Evolutionary conservation across 2,113 vertebrate genomes (phyloP), one percentile per base, ranked within the genome.

Genomic region (Sialia sialis): DNA sequence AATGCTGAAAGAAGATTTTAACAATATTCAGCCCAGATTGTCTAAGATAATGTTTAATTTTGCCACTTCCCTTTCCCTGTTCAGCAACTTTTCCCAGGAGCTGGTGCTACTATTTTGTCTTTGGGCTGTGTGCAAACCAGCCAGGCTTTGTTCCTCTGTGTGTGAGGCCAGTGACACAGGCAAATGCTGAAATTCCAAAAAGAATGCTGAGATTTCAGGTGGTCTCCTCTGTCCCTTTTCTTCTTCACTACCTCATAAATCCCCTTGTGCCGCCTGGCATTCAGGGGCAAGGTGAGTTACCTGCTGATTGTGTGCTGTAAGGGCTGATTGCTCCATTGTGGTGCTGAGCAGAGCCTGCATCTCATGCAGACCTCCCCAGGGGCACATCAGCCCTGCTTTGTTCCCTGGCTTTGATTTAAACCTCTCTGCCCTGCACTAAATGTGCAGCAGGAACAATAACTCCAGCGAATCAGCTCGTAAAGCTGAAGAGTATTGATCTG

Each of bases 101-200:
- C 39, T 63, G 14, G 12, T n/a, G 20, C 12, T 18, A 0, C 43
- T 32, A 0, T 36, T 75, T 46, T 55, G 27, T 70, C 55, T 84
- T 59, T 41, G 34, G 15, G 44, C n/a, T 78, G 30, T 38, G 60
- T 72, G 34, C 29, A 59, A 39, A 52, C 30, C 49, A 7, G 3
- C 1, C 8, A 18, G 54, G 36, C 26, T 54, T 56, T 15, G 23
- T 6, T 19, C 56, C 70, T 23, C 13, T 29, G 16, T 4, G 19
- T 13, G 9, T 2, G 52, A 52, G 73, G 27, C 23, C 59, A 69
- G 49, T 2, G 23, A 4, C 13, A 2, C 4, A 0, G 3, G 26
- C 77, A 60, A 83, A 36, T 34, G 25, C 7, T 49, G 23, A 2
- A 5, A 12, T 66, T 29, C 49, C 41, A 16, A 0, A 9, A 54